Conservation (phyloP, 2,888 invertebrate genomes). For the Metacarcinus magister region DNA sequence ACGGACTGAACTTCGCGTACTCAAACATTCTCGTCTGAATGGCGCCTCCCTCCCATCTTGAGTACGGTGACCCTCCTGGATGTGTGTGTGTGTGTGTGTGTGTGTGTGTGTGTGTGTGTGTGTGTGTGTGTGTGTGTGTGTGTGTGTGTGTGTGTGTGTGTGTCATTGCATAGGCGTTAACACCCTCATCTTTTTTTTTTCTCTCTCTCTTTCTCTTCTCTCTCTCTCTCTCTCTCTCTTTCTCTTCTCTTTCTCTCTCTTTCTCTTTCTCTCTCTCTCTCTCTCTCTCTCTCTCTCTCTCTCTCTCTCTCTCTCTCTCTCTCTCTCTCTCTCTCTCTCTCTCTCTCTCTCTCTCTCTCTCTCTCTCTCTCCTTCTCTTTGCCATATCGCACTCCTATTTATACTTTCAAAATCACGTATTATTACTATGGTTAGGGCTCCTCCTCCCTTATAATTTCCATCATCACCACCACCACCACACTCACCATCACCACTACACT, state of each 20-base stretch:
- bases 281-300: not conserved
- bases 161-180: not conserved
- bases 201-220: not conserved
- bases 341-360: not conserved
- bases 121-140: too few relatives aligned
- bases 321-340: constrained; percentile 41
- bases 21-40: not conserved
- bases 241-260: constrained; percentile 26
- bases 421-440: not conserved
- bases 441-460: not conserved
- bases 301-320: constrained; percentile 48
- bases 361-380: constrained; percentile 30
- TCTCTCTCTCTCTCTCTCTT: constrained; percentile 44
- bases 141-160: too few relatives aligned
- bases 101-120: too few relatives aligned
- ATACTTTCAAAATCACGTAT: not conserved
- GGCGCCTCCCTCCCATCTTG: not conserved
- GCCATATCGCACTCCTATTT: not conserved
- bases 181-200: too few relatives aligned
- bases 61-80: not conserved
- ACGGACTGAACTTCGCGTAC: not conserved
- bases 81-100: not conserved
- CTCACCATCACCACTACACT: not conserved
- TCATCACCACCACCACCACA: not conserved
- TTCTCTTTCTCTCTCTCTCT: not conserved